Conservation (phyloP, 2,797 vertebrate species). For the Bryconaethiops microstoma region DNA sequence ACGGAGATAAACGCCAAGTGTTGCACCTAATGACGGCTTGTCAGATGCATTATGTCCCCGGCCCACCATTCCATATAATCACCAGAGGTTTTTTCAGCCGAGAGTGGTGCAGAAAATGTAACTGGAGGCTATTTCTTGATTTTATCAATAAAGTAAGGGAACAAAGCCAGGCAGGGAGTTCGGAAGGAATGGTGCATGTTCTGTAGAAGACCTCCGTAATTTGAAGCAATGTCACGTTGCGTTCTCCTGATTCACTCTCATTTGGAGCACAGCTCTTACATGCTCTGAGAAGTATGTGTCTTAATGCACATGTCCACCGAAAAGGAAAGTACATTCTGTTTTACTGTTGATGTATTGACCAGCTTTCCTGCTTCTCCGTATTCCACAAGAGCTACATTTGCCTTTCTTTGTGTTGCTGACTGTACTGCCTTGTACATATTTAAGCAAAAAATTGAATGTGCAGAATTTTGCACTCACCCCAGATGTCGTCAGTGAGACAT, state of each 20-base stretch:
- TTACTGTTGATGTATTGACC: background rate
- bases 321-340: background rate
- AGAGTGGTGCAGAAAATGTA: conserved; percentile 67
- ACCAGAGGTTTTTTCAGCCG: conserved; percentile 67
- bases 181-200: conserved; percentile 63
- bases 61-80: conserved; percentile 65
- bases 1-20: conserved; percentile 66
- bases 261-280: background rate
- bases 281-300: background rate
- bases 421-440: background rate
- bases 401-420: background rate
- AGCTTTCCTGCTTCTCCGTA: background rate
- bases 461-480: too few species aligned
- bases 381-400: background rate
- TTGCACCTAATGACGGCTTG: conserved; percentile 69
- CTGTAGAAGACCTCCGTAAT: conserved; percentile 62
- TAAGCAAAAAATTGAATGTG: too few species aligned
- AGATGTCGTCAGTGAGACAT: too few species aligned
- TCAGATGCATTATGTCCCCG: conserved; percentile 59
- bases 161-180: conserved; percentile 60
- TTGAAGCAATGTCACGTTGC: conserved; percentile 43
- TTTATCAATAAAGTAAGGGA: conserved; percentile 69
- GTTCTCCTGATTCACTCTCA: background rate
- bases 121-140: conserved; percentile 71
- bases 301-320: background rate